Percentiles rank a stretch among this genome's conserved stretches.
phyloP scores from a whole-genome alignment of 2,113 vertebrate genomes.

The Dicrurus megarhynchus region DNA sequence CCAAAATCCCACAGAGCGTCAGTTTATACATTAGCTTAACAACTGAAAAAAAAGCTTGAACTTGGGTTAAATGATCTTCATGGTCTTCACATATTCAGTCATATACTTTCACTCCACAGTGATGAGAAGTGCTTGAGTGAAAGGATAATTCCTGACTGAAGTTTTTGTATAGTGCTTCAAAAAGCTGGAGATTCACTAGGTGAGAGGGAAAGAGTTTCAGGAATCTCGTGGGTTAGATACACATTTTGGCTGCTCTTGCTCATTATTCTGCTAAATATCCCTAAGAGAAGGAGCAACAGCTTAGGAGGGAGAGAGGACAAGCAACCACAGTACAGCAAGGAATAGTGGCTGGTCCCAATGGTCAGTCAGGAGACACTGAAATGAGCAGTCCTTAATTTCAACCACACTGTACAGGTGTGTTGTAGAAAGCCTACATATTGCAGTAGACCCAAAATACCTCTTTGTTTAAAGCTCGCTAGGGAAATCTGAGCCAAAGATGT shows the following conservation, averaged over 20 bases:
- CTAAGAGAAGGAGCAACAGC: neutral
- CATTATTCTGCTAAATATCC: neutral
- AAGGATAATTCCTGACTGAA: neutral
- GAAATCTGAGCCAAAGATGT: neutral
- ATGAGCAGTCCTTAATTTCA: neutral
- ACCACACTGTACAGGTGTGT: neutral
- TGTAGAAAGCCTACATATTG: neutral
- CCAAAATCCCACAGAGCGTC: neutral
- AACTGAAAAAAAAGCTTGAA: neutral
- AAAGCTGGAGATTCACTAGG: neutral
- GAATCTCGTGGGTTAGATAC: rapidly evolving
- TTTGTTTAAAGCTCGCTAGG: neutral
- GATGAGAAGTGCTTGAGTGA: neutral
- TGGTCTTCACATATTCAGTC: neutral
- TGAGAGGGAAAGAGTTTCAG: neutral
- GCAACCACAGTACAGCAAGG: neutral
- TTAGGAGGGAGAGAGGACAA: neutral
- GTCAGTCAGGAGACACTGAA: neutral
- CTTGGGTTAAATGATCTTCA: neutral
- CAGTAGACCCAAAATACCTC: neutral
- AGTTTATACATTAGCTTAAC: neutral
- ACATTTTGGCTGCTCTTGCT: neutral
- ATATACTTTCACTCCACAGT: neutral
- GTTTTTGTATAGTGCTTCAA: neutral
- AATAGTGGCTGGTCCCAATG: rapidly evolving